These are phyloP conservation scores for Leptinotarsa texana DNA, from an alignment of 1,140 invertebrate genomes.

Conservation along the genomic window DNA sequence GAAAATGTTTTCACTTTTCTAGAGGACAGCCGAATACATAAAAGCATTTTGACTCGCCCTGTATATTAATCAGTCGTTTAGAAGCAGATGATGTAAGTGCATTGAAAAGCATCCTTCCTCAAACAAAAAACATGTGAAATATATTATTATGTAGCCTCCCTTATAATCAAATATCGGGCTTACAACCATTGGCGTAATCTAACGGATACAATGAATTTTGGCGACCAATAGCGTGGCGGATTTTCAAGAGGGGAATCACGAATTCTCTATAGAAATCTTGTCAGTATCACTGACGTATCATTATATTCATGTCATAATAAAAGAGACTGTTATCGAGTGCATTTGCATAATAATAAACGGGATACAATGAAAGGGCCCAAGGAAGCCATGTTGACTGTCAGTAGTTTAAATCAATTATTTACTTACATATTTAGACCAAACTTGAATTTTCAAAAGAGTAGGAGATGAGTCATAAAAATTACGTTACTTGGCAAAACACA, in stretches of 20 bases:
- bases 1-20: too few species aligned
- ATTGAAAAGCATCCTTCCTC: too few species aligned
- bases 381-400: constrained; percentile 27
- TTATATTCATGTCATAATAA: constrained; percentile 21
- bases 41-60: constrained; percentile 15
- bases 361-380: constrained; percentile 25
- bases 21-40: too few species aligned
- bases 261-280: constrained; percentile 19
- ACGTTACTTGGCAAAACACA: too few species aligned
- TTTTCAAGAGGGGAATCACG: constrained; percentile 26
- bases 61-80: neutral
- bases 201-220: neutral
- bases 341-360: constrained; percentile 14
- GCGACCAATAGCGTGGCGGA: constrained; percentile 12
- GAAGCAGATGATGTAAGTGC: too few species aligned
- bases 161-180: constrained; percentile 5
- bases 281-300: constrained; percentile 28
- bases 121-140: constrained; percentile 1
- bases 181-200: constrained; percentile 2
- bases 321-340: constrained; percentile 2
- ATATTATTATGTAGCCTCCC: neutral
- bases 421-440: neutral
- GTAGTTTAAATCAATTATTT: constrained; percentile 21
- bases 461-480: too few species aligned
- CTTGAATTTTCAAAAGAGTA: neutral